Evolutionary conservation across 2,113 vertebrate genomes (phyloP).

Genomic region (Nibea albiflora): DNA sequence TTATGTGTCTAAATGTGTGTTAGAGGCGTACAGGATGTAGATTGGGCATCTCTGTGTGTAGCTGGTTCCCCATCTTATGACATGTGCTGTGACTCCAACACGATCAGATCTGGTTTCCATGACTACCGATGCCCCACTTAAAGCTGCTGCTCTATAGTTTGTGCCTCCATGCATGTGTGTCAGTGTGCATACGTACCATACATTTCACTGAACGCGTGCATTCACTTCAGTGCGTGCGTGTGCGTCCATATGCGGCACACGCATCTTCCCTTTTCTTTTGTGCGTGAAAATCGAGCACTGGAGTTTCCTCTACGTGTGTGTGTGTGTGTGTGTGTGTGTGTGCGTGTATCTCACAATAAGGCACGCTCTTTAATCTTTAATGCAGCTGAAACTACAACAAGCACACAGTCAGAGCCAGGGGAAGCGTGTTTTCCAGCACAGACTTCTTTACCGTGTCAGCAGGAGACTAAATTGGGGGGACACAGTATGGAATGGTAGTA

Average conservation of each 20-base stretch:
- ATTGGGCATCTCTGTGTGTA: conserved; percentile 38
- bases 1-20: conserved; percentile 15
- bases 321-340: conserved; percentile 35
- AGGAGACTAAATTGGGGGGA: conserved; percentile 53
- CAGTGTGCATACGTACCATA: conserved; percentile 9
- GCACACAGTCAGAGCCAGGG: conserved; percentile 62
- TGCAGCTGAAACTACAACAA: conserved; percentile 73
- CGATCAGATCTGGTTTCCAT: conserved; percentile 80
- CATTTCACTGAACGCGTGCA: conserved; percentile 34
- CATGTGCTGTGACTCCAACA: conserved; percentile 76
- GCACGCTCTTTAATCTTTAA: conserved; percentile 76
- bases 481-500: conserved; percentile 43
- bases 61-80: conserved; percentile 71
- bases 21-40: conserved; percentile 18
- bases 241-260: conserved; percentile 11
- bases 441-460: conserved; percentile 60
- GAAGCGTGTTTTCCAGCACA: conserved; percentile 57
- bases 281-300: conserved; percentile 41
- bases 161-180: conserved; percentile 46
- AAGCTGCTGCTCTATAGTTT: conserved; percentile 68
- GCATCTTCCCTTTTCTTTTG: conserved; percentile 12
- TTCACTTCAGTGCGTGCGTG: conserved; percentile 6
- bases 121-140: conserved; percentile 81
- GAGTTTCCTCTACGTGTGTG: conserved; percentile 42
- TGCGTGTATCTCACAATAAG: conserved; percentile 57